Conservation (phyloP, 1,140 invertebrate genomes). For the Cheumatopsyche charites region DNA sequence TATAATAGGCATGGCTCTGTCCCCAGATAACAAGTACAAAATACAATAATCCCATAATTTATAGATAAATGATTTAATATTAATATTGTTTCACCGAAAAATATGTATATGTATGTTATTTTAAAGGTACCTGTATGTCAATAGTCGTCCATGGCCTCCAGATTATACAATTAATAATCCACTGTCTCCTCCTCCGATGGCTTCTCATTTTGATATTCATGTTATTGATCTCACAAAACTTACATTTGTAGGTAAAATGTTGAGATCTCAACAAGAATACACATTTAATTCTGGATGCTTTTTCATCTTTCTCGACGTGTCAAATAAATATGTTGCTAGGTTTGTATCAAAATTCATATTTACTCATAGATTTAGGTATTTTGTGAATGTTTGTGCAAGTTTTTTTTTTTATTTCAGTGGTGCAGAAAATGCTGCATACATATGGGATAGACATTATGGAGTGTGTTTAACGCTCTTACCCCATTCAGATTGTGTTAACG, state of each 20-base stretch:
- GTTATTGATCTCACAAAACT: slow-evolving; percentile 84
- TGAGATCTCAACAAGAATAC: slow-evolving; percentile 84
- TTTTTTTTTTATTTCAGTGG: slow-evolving; percentile 65
- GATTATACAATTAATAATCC: slow-evolving; percentile 80
- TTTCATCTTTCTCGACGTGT: slow-evolving; percentile 88
- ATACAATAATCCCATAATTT: no score
- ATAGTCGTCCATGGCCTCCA: slow-evolving; percentile 84
- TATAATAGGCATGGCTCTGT: slow-evolving; percentile 88
- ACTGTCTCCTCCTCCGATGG: slow-evolving; percentile 82
- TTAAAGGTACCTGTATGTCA: slow-evolving; percentile 84
- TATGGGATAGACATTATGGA: slow-evolving; percentile 89
- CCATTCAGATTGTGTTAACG: slow-evolving; percentile 85
- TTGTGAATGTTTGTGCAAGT: no score
- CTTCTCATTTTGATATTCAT: slow-evolving; percentile 91
- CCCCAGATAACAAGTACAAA: slow-evolving; percentile 79
- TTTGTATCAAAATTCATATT: slow-evolving; percentile 52
- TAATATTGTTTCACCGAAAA: no score
- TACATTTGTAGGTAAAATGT: slow-evolving; percentile 80
- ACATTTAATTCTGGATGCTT: slow-evolving; percentile 89
- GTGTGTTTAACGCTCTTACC: slow-evolving; percentile 78
- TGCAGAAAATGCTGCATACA: slow-evolving; percentile 84
- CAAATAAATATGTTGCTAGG: slow-evolving; percentile 86
- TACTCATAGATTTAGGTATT: neutral
- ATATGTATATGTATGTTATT: slow-evolving; percentile 47
- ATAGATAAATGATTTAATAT: no score